Conservation (phyloP, 2,888 invertebrate species). For the Drosophila paranaensis region DNA sequence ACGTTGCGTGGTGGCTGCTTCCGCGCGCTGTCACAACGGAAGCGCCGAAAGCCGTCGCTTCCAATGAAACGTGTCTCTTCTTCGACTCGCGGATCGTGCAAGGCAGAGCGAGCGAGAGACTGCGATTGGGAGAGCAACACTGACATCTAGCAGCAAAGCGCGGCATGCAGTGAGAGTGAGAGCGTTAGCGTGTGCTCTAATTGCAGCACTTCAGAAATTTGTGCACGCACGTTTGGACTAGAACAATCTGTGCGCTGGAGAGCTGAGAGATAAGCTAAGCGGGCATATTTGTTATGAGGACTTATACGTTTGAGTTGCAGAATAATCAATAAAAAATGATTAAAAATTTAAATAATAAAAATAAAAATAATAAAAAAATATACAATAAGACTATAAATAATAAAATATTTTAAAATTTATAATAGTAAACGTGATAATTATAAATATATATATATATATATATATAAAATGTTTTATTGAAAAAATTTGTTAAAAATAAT, state of each 20-base stretch:
- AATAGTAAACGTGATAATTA: background rate
- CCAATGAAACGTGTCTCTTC: conserved; percentile 33
- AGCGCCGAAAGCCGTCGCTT: conserved; percentile 42
- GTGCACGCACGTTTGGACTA: conserved; percentile 14
- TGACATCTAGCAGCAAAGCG: background rate
- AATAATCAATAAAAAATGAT: background rate
- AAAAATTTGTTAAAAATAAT: background rate
- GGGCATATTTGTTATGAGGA: conserved; percentile 2
- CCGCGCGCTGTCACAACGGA: conserved; percentile 46
- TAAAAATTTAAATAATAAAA: background rate
- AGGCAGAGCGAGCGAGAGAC: background rate
- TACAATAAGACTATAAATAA: background rate
- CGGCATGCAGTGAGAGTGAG: conserved; percentile 19
- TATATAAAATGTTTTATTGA: background rate
- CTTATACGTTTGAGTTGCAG: background rate
- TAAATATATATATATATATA: background rate
- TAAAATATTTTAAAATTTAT: background rate
- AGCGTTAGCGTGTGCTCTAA: conserved; percentile 55
- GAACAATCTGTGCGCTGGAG: conserved; percentile 6
- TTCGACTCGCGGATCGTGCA: conserved; percentile 36
- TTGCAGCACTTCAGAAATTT: conserved; percentile 58
- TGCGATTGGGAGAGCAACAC: background rate
- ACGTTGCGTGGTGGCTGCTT: conserved; percentile 53
- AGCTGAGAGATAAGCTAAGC: accelerated
- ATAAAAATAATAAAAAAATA: background rate